Evolutionary conservation across 2,113 vertebrate genomes (phyloP).

Genomic region (Oreochromis aureus): DNA sequence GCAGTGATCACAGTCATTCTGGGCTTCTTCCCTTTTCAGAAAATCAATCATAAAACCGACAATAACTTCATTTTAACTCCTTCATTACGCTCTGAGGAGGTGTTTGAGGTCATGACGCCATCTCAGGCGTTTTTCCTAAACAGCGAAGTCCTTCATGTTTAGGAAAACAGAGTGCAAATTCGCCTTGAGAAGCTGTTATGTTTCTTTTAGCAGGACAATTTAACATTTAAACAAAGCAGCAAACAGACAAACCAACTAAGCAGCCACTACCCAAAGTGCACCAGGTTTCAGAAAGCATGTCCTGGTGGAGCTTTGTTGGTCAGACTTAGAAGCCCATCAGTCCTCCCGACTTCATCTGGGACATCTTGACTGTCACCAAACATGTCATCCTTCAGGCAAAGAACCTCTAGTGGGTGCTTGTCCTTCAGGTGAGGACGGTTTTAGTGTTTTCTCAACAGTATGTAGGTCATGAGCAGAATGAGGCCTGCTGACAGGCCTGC

Average conservation of each 20-base stretch:
- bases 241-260: not conserved
- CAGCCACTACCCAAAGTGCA: not conserved
- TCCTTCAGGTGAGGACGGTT: not conserved
- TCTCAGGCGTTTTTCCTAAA: not conserved
- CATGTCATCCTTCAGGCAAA: not conserved
- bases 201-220: not conserved
- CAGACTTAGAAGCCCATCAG: not conserved
- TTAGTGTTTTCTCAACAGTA: constrained; percentile 67
- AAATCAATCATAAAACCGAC: not conserved
- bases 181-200: not conserved
- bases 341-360: not conserved
- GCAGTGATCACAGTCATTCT: not conserved
- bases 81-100: not conserved
- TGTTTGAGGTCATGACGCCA: not conserved
- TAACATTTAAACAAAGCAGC: not conserved
- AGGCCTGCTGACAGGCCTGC: constrained; percentile 56
- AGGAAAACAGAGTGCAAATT: constrained; percentile 1
- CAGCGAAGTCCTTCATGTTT: not conserved
- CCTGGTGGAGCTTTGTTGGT: not conserved
- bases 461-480: constrained; percentile 65
- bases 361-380: not conserved
- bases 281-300: not conserved
- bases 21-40: not conserved
- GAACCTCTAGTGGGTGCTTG: not conserved
- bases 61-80: not conserved